Conservation (phyloP, 2,113 vertebrate genomes). For the Loxodonta africana region DNA sequence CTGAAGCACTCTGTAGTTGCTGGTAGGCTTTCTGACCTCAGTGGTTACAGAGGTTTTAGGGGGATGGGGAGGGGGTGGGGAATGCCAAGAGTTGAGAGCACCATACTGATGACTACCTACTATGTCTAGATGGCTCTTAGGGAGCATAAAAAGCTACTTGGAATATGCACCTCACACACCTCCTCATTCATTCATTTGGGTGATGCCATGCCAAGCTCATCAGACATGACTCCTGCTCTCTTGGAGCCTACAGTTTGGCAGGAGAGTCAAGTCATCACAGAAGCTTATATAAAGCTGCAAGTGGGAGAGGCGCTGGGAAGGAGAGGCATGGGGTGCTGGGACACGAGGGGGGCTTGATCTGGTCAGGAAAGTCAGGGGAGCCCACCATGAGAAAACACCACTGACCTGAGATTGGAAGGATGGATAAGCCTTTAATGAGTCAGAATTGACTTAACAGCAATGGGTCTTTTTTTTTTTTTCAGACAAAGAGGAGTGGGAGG, state of each 20-base stretch:
- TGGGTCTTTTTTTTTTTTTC: no score
- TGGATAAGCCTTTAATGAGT: neutral
- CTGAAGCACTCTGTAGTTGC: neutral
- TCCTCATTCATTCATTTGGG: neutral
- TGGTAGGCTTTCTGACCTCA: neutral
- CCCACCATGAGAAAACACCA: neutral
- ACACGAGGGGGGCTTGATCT: fast-evolving
- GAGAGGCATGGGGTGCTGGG: fast-evolving
- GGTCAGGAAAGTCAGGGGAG: neutral
- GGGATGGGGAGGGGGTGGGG: no score
- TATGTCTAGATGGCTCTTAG: neutral
- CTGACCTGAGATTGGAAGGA: neutral
- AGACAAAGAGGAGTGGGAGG: no score
- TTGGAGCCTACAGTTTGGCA: neutral
- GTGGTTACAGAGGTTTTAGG: neutral
- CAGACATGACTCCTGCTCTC: neutral
- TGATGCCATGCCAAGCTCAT: neutral
- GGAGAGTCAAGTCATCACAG: neutral
- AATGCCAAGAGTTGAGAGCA: neutral
- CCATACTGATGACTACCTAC: neutral
- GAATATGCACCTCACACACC: neutral
- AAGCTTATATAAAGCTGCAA: neutral
- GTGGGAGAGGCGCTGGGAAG: neutral
- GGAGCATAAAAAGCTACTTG: neutral
- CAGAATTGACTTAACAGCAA: no score